Conservation (phyloP, 2,113 vertebrate genomes). For the Tamias sibiricus region DNA sequence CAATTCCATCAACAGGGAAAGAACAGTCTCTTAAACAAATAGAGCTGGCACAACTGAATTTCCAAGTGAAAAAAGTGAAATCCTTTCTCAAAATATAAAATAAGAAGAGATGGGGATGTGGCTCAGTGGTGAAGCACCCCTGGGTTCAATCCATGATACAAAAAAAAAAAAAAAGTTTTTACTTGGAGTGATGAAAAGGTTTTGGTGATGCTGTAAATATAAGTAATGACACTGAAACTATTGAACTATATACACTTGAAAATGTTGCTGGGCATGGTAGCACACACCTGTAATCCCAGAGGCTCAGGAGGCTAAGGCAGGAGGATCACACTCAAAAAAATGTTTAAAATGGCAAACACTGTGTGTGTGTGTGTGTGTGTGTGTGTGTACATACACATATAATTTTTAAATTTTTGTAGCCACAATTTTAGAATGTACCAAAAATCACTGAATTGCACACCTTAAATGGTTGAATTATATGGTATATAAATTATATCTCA, state of each 20-base stretch:
- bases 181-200: background rate
- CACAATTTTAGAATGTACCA: background rate
- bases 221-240: background rate
- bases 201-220: background rate
- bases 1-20: background rate
- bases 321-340: too few species aligned
- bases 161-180: background rate
- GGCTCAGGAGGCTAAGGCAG: too few species aligned
- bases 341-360: too few species aligned
- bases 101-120: too few species aligned
- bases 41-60: background rate
- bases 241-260: background rate
- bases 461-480: background rate
- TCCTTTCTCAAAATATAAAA: too few species aligned
- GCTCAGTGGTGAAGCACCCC: too few species aligned
- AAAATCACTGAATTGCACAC: background rate
- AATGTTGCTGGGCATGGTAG: background rate
- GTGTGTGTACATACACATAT: background rate
- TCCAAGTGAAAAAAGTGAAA: background rate
- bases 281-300: too few species aligned
- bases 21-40: background rate
- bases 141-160: too few species aligned
- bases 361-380: too few species aligned
- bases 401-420: too few species aligned
- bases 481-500: slow-evolving; percentile 4